Base-by-base conservation (phyloP, 2,888 invertebrate genomes). In the Neoitamus cyanurus region DNA sequence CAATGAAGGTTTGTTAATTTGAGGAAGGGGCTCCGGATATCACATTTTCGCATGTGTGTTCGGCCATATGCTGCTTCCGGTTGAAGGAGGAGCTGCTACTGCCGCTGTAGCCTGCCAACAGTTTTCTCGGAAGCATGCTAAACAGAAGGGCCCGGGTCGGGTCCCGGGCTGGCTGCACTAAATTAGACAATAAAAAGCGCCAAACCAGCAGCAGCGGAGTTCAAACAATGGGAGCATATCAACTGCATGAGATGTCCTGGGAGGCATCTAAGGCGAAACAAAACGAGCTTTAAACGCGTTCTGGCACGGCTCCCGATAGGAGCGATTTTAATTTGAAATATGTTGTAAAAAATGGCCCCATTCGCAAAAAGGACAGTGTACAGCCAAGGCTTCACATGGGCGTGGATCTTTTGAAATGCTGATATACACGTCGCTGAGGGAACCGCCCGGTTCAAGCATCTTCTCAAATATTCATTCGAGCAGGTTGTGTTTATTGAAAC, bases 401-500 rank as follows among this genome's bases (percentile, higher is more conserved):
- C 25, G 25, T 58, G 58, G 58, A 77, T 42, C 34, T 36, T 34
- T 34, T 68, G 68, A 80, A 31, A 34, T 68, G 9, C 34, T 80
- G 42, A 42, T n/a, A n/a, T 6, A n/a, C 42, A 42, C 31, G 0
- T 46, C 58, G 34, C 31, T 58, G 13, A 20, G 68, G 80, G 34
- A 68, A 9, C 58, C 37, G 34, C 42, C 42, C 34, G 15, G 30
- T 48, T 37, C 80, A 80, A 80, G 58, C 15, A 80, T 80, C 80
- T 48, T 68, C 80, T 80, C 80, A 80, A 80, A 80, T 80, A 80
- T 80, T 80, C 80, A 80, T 80, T 80, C 68, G 80, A 80, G 80
- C 80, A 80, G 58, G 80, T 80, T 80, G 80, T 80, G 80, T 80
- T 80, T 80, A 80, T 80, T 80, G 80, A 80, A 80, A 80, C 80